Percentiles rank a stretch among this genome's conserved stretches.
phyloP scores from a whole-genome alignment of 2,113 vertebrate species.

The Daboia siamensis region DNA sequence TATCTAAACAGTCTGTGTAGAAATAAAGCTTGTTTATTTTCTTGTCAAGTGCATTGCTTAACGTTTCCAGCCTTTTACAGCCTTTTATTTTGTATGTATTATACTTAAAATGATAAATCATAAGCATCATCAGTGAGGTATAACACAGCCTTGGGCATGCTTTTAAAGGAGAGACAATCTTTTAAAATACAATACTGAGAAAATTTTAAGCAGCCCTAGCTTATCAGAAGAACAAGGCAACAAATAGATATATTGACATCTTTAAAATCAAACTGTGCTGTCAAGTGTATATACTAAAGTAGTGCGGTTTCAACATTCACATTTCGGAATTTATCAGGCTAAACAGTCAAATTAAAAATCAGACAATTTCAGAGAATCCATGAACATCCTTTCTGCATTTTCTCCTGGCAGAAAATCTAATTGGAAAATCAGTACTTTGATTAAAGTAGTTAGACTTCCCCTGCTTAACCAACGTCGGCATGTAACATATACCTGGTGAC shows the following conservation, averaged over 20 bases:
- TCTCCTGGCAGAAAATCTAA: conserved; percentile 69
- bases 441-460: conserved; percentile 62
- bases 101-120: conserved; percentile 67
- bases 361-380: conserved; percentile 63
- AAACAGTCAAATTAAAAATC: conserved; percentile 63
- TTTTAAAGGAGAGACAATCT: conserved; percentile 54
- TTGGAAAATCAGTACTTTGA: conserved; percentile 72
- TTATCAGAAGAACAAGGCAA: conserved; percentile 66
- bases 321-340: conserved; percentile 66
- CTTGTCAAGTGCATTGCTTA: conserved; percentile 71
- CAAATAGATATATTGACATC: conserved; percentile 53
- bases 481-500: conserved; percentile 60
- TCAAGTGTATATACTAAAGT: conserved; percentile 46
- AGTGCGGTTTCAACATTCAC: conserved; percentile 56
- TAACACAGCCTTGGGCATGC: conserved; percentile 63
- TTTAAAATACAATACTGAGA: conserved; percentile 55
- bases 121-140: conserved; percentile 67
- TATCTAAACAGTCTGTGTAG: conserved; percentile 70
- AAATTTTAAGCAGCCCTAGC: conserved; percentile 58
- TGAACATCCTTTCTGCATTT: conserved; percentile 67
- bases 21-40: conserved; percentile 75
- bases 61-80: conserved; percentile 71
- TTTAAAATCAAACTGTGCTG: conserved; percentile 57
- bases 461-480: conserved; percentile 58
- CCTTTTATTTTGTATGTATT: conserved; percentile 69